Evolutionary conservation across 1,140 invertebrate genomes (phyloP), one percentile per base, ranked within the genome.

Genomic region (Lethrus apterus): DNA sequence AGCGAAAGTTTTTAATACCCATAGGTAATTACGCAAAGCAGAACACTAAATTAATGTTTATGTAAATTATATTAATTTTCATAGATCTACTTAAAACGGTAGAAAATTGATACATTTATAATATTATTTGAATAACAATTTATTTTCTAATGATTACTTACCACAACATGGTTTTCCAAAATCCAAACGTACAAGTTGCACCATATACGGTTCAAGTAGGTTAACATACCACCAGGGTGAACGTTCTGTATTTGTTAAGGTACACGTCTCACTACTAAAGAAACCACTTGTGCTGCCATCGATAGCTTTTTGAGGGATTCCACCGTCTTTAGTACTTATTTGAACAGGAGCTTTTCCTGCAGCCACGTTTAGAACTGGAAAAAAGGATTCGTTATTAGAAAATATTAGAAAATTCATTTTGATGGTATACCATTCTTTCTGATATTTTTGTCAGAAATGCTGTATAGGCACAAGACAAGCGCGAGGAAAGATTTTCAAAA

Each of bases 181-280:
- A 70, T 94, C 92, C 30, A 95, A 70, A 26, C 92, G 70, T 7
- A 95, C 91, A 32, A 94, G 73, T 65, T 95, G 89, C 24, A 95
- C 90, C 87, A 94, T 92, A 64, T 94, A 94, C 0, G 91, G 91
- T 59, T 95, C 92, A 18, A 95, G 72, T 0, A 95, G 75, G 67
- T 95, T 95, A 52, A 95, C 91, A 68, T 94, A 94, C 90, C 91
- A 95, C 91, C 91, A 94, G 4, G 92, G 91, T 9, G 79, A 75
- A 3, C 78, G 66, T 66, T 94, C 91, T 0, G 78, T 66, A 64
- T 83, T 85, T 0, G 91, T 94, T 20, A 90, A 69, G 0, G 89
- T 91, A 64, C 92, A 95, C 1, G 90, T 94, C 40, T 88, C 84
- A 0, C 79, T 62, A 48, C 73, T 89, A 70, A 85, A 93, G 60